Percentiles rank a stretch among this genome's conserved stretches.
phyloP scores from a whole-genome alignment of 2,888 invertebrate genomes.

The Poecilobothrus nobilitatus region DNA sequence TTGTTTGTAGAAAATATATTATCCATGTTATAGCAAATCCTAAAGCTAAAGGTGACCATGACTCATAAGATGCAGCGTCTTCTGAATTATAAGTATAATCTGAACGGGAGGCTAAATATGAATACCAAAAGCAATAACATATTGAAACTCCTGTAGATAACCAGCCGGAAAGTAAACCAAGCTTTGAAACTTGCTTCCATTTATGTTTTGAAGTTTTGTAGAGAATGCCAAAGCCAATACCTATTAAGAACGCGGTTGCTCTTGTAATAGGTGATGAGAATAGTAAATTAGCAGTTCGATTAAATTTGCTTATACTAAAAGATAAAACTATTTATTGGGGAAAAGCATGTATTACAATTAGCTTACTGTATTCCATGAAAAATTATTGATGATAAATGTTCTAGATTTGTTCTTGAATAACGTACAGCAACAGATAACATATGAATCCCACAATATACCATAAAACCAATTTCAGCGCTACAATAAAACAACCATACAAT shows the following conservation, averaged over 20 bases:
- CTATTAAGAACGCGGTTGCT: slow-evolving; percentile 57
- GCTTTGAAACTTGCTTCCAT: slow-evolving; percentile 10
- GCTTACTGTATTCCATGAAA: slow-evolving; percentile 63
- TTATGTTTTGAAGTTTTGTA: slow-evolving; percentile 36
- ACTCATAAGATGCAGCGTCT: slow-evolving; percentile 57
- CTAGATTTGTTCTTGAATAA: slow-evolving; percentile 51
- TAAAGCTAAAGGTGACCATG: slow-evolving; percentile 56
- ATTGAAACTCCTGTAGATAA: slow-evolving; percentile 29
- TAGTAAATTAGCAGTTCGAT: slow-evolving; percentile 57
- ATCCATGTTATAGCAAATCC: slow-evolving; percentile 55
- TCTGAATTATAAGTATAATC: slow-evolving; percentile 53
- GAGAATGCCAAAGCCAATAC: slow-evolving; percentile 54
- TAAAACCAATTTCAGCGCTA: slow-evolving; percentile 48
- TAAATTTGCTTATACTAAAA: slow-evolving; percentile 57
- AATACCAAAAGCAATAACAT: slow-evolving; percentile 52
- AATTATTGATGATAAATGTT: slow-evolving; percentile 55
- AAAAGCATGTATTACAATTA: not conserved
- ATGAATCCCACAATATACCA: slow-evolving; percentile 50
- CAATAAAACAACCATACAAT: slow-evolving; percentile 56
- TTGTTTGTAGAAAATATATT: slow-evolving; percentile 46
- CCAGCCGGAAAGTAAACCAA: slow-evolving; percentile 30
- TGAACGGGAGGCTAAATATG: slow-evolving; percentile 49
- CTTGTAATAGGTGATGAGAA: slow-evolving; percentile 56
- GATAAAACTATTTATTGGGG: not conserved
- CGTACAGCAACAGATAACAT: slow-evolving; percentile 54